Base-by-base conservation (phyloP, 2,797 vertebrate species). In the Crotalus adamanteus region DNA sequence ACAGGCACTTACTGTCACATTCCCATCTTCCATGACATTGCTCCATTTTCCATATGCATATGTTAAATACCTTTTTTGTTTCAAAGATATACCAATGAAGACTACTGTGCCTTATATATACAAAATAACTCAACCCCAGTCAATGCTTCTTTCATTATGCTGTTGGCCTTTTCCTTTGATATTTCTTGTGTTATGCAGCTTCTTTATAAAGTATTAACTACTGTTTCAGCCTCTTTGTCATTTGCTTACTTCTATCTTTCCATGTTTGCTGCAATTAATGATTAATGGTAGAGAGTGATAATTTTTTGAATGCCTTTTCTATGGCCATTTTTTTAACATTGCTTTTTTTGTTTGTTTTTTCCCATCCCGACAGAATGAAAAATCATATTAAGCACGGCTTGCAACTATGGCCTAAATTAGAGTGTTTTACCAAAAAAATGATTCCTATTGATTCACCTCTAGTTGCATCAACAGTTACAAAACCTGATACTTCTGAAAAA, bases 201-300 rank as follows among this genome's bases (percentile, higher is more conserved):
- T 86, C 59, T 86, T 92, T 61, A 42, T 86, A 57, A 90, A 90
- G n/a, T 25, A 8, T 28, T 53, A 69, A 87, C 85, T 86, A 73
- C 87, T 92, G 73, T 85, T 57, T 89, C 87, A 90, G 92, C 83
- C 20, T 78, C 31, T 25, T 55, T 26, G 59, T 87, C 20, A 90
- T 87, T 63, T 78, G 85, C 85, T 90, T 87, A 73, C 60, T 87
- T 93, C 55, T 93, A 5, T 59, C 73, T 92, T 92, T 90, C 63
- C 47, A 87, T 78, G 26, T 73, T 78, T 87, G 53, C 42, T 78
- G 85, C 47, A 90, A 87, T 14, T 37, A 90, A 69, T 65, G 73
- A 69, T 69, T 87, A 53, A 69, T 90, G 42, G 28, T 69, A 69
- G 31, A 57, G 47, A 53, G 86, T 90, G 53, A 69, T 92, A 69